Percentiles rank a stretch among this genome's conserved stretches.
phyloP scores from a whole-genome alignment of 2,888 invertebrate species.

The Galerucella pusilla region DNA sequence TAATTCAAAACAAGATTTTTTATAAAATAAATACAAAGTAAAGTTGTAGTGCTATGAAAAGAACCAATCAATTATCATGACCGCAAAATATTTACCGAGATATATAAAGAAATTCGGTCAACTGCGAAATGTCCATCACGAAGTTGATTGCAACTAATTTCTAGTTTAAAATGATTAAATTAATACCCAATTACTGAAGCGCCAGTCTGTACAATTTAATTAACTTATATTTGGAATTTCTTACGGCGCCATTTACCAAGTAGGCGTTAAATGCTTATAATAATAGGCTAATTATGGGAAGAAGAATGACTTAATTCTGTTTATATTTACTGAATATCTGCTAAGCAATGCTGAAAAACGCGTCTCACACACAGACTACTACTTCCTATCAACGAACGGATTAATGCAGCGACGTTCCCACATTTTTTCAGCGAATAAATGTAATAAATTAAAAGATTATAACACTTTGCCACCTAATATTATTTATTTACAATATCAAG shows the following conservation, averaged over 20 bases:
- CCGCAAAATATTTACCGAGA: not conserved
- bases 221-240: not conserved
- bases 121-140: no score
- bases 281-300: not conserved
- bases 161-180: not conserved
- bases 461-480: no score
- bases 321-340: slow-evolving; percentile 2
- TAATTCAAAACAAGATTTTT: no score
- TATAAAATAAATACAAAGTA: no score
- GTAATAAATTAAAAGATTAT: no score
- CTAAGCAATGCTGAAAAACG: not conserved
- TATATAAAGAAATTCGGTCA: no score
- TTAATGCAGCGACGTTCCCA: not conserved
- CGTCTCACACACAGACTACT: not conserved
- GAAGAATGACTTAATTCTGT: not conserved
- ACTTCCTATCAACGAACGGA: not conserved
- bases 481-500: no score
- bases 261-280: not conserved
- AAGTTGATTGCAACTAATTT: not conserved
- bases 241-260: not conserved
- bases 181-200: slow-evolving; percentile 1
- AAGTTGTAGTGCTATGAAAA: not conserved
- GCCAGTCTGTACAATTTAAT: slow-evolving; percentile 3
- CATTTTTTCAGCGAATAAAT: not conserved
- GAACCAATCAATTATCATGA: not conserved